Conservation (phyloP, 2,113 vertebrate genomes). For the Eulacestoma nigropectus region DNA sequence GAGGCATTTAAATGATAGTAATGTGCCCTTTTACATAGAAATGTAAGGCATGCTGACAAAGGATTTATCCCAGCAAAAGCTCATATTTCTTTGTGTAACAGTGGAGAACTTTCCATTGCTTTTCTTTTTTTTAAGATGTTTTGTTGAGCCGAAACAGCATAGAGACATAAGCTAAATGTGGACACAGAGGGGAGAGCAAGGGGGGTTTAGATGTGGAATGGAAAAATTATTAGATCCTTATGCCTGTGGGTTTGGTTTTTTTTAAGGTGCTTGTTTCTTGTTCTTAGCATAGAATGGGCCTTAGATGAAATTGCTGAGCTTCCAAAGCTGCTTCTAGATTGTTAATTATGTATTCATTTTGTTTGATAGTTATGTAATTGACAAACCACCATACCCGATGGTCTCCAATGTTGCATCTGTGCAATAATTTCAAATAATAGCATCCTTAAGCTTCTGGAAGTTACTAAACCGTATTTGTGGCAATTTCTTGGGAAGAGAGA, state of each 20-base stretch:
- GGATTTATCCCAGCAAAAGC: background rate
- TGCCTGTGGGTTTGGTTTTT: background rate
- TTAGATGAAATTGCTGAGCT: background rate
- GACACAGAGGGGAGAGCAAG: background rate
- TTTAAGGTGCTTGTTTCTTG: background rate
- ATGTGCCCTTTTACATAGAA: background rate
- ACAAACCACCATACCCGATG: background rate
- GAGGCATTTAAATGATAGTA: background rate
- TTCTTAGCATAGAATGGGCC: background rate
- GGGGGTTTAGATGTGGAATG: background rate
- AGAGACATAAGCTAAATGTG: background rate
- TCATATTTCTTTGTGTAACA: background rate
- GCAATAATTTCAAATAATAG: background rate
- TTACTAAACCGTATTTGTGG: background rate
- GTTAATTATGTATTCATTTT: background rate
- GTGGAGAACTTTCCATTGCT: background rate
- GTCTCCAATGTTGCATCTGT: background rate
- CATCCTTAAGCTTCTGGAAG: background rate
- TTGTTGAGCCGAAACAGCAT: background rate
- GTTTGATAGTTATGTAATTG: background rate
- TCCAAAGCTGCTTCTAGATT: background rate
- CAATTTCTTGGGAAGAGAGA: background rate
- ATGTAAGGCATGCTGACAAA: background rate
- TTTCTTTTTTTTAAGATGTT: background rate
- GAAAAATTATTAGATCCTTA: background rate